A percentile compares a stretch with the other conserved stretches of the same genome.
These are phyloP conservation scores for Ariopsis seemanni DNA, from an alignment of 2,113 vertebrate genomes.

Conservation along the genomic window DNA sequence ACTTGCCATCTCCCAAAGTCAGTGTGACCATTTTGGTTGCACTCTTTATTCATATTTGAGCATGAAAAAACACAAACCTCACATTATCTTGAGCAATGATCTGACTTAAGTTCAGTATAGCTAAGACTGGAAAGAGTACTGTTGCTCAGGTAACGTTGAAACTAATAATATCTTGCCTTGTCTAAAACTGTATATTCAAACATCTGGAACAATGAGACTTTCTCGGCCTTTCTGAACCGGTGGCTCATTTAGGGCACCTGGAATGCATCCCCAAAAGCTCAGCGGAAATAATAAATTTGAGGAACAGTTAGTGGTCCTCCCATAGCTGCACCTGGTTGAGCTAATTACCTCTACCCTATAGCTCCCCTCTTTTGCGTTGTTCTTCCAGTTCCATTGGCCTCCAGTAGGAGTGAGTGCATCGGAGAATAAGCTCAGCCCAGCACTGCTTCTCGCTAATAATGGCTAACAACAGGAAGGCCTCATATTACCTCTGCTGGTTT, in stretches of 20 bases:
- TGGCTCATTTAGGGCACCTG: constrained; percentile 81
- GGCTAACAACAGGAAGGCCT: constrained; percentile 48
- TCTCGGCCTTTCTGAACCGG: constrained; percentile 69
- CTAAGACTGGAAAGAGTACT: not conserved
- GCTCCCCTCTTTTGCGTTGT: constrained; percentile 76
- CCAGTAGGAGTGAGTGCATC: constrained; percentile 34
- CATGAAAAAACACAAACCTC: not conserved
- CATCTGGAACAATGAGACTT: constrained; percentile 59
- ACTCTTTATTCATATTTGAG: not conserved
- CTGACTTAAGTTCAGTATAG: not conserved
- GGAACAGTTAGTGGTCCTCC: constrained; percentile 86
- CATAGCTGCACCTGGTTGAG: constrained; percentile 89
- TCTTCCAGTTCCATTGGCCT: constrained; percentile 58
- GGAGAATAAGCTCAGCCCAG: constrained; percentile 39
- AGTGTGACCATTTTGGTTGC: not conserved
- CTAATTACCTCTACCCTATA: constrained; percentile 87
- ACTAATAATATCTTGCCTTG: constrained; percentile 56
- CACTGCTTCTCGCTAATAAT: constrained; percentile 4
- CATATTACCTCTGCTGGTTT: constrained; percentile 31
- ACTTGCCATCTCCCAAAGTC: not conserved
- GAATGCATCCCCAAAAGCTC: constrained; percentile 80
- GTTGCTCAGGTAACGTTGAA: constrained; percentile 4
- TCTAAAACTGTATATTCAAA: constrained; percentile 34
- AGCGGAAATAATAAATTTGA: constrained; percentile 95
- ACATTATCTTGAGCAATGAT: not conserved